Evolutionary conservation across 1,140 invertebrate species (phyloP), one percentile per base, ranked within the genome.

Genomic region (Diabrotica undecimpunctata): DNA sequence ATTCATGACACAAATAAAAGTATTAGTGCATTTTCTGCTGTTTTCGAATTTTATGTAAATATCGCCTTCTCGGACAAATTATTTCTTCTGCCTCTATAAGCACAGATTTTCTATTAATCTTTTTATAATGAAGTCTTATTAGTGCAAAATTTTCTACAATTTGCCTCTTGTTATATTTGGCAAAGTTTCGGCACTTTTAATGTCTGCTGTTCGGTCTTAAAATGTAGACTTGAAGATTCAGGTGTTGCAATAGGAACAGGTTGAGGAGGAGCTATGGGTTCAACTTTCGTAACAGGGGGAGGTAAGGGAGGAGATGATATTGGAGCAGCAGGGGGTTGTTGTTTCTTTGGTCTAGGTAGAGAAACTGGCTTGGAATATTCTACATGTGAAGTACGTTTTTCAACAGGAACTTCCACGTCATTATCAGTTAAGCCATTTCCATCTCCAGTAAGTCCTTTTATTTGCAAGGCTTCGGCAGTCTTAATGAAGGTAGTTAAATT

Each of bases 401-500:
- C 66, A n/a, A 64, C 55, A 2, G 61, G 54, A 10, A 59, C 50
- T 56, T 74, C 72, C 14, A 12, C 50, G 12, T 74, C 73, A 54
- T 54, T 66, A 46, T 74, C 73, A 39, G 66, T 58, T 0, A 71
- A 72, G 41, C 70, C 72, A 66, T 75, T 74, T 50, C 70, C 71
- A 64, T 77, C 75, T 8, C 74, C 76, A 7, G 89, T 89, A 73
- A 93, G 83, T 75, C 91, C 91, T 84, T 92, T 92, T 70, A 94
- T 88, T 83, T 92, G 89, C 73, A 94, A 83, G 72, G 89, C 88
- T 82, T 93, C 90, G 68, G 91, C 91, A 73, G 90, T 90, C 83
- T 90, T 92, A 74, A 94, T 86, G 79, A 94, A 92, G 64, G 87
- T 86, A 65, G 88, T 85, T 77, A 94, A 83, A 72, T 92, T 90